Evolutionary conservation across 2,888 invertebrate species (phyloP), one percentile per base, ranked within the genome.

Genomic region (Branchipolynoe longqiensis): DNA sequence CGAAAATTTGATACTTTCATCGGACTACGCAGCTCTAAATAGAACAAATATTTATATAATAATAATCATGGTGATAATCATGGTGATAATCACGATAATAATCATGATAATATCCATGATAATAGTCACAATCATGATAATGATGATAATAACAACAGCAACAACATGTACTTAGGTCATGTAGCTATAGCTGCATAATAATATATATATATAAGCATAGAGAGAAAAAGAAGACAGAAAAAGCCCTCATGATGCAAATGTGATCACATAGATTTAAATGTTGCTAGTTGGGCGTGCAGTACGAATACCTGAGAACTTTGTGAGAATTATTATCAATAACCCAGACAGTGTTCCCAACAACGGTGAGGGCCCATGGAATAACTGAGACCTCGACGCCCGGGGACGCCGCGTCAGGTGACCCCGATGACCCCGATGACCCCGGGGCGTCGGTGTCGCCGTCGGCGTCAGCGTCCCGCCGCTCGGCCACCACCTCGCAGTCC

Each of bases 271-370:
- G 25, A 12, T 12, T 18, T 48, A 48, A n/a, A 25, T 25, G 25
- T 56, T 56, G 56, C 31, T 28, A 62, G 62, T 62, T 62, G 31
- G 69, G 78, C 4, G 31, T 48, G 54, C 25, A 48, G 48, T 78
- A 78, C 12, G 31, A 48, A 28, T 78, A 78, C 48, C 48, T 22
- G 12, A 78, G 28, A 1, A 78, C 54, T 33, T 78, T 41, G 48
- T 78, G 78, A 48, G 48, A 48, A 48, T 78, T 78, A 33, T 78
- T 78, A 78, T 78, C 78, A 18, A 78, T 78, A 28, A 78, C 25
- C 78, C 78, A 78, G 31, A 78, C n/a, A 48, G 28, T 78, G 6
- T 28, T 48, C 8, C 54, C 54, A 8, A 48, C 28, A 1, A 78
- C 78, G 18, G 78, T 54, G 2, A 78, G 31, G 0, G 78, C 41